These are phyloP conservation scores for Hippocampus guttulatus DNA, from an alignment of 2,113 vertebrate species.

Conservation along the genomic window DNA sequence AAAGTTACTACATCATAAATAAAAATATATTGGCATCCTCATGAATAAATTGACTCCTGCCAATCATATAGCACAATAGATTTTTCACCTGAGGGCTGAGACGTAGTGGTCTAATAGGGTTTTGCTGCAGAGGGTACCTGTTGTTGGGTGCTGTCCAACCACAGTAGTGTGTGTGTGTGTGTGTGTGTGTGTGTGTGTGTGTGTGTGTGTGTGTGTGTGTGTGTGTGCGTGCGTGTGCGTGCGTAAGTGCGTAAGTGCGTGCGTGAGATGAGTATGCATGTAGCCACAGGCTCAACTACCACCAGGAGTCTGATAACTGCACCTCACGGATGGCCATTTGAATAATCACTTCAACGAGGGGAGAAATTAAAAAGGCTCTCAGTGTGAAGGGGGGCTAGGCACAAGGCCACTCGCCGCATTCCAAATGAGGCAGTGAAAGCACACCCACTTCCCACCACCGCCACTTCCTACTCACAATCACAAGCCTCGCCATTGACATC, in stretches of 20 bases:
- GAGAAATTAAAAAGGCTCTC: slow-evolving; percentile 70
- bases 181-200: neutral
- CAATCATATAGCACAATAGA: slow-evolving; percentile 47
- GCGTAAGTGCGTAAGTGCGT: neutral
- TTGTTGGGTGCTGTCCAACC: slow-evolving; percentile 61
- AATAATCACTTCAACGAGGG: slow-evolving; percentile 76
- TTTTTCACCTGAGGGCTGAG: slow-evolving; percentile 45
- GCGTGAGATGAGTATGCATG: slow-evolving; percentile 47
- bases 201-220: neutral
- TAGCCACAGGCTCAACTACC: slow-evolving; percentile 67
- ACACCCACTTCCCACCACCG: neutral
- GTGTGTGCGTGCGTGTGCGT: neutral
- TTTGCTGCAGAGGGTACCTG: slow-evolving; percentile 59
- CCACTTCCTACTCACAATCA: slow-evolving; percentile 1
- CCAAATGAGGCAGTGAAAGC: slow-evolving; percentile 56
- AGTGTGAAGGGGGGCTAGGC: slow-evolving; percentile 61
- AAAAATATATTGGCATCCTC: slow-evolving; percentile 34
- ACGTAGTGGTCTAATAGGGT: slow-evolving; percentile 57
- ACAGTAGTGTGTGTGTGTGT: neutral
- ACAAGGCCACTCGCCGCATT: slow-evolving; percentile 62
- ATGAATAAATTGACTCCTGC: slow-evolving; percentile 53
- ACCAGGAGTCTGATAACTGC: slow-evolving; percentile 71
- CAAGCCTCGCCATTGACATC: slow-evolving; percentile 36
- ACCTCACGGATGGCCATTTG: slow-evolving; percentile 71
- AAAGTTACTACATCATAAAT: slow-evolving; percentile 14